Evolutionary conservation across 2,888 invertebrate genomes (phyloP).

Genomic region (Unio pictorum): DNA sequence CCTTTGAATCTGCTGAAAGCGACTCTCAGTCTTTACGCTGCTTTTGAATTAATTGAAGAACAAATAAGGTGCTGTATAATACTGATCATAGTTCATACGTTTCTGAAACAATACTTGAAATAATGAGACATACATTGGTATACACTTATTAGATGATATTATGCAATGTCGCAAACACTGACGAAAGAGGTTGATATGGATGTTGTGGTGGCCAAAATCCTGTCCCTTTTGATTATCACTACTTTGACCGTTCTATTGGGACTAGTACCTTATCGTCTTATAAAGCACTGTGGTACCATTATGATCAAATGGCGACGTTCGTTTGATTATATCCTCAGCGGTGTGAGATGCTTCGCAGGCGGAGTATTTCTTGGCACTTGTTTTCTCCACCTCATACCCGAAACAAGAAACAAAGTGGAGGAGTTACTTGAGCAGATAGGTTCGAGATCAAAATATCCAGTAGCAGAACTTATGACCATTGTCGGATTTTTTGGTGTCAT

Average conservation of each 20-base stretch:
- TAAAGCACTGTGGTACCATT: slow-evolving; percentile 46
- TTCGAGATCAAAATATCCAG: slow-evolving; percentile 56
- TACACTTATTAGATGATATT: too few species aligned
- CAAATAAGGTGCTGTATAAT: too few species aligned
- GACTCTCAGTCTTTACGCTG: too few species aligned
- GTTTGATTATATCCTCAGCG: slow-evolving; percentile 55
- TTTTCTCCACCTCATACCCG: slow-evolving; percentile 60
- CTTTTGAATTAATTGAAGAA: too few species aligned
- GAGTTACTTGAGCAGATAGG: slow-evolving; percentile 53
- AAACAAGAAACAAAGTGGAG: slow-evolving; percentile 56
- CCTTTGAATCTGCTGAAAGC: too few species aligned
- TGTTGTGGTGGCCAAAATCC: slow-evolving; percentile 61
- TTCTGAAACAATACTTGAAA: too few species aligned
- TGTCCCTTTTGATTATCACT: slow-evolving; percentile 54
- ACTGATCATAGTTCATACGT: too few species aligned
- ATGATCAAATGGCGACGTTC: slow-evolving; percentile 44
- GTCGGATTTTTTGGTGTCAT: slow-evolving; percentile 62
- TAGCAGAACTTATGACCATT: slow-evolving; percentile 61
- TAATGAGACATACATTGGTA: too few species aligned
- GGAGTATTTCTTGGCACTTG: slow-evolving; percentile 59
- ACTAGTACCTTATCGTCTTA: slow-evolving; percentile 53
- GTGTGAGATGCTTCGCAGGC: slow-evolving; percentile 59
- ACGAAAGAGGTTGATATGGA: slow-evolving; percentile 50
- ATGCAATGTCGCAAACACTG: slow-evolving; percentile 29
- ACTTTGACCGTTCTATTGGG: slow-evolving; percentile 55